These are phyloP conservation scores for Oscheius sp. DNA, from an alignment of 2,888 invertebrate species.

Conservation along the genomic window DNA sequence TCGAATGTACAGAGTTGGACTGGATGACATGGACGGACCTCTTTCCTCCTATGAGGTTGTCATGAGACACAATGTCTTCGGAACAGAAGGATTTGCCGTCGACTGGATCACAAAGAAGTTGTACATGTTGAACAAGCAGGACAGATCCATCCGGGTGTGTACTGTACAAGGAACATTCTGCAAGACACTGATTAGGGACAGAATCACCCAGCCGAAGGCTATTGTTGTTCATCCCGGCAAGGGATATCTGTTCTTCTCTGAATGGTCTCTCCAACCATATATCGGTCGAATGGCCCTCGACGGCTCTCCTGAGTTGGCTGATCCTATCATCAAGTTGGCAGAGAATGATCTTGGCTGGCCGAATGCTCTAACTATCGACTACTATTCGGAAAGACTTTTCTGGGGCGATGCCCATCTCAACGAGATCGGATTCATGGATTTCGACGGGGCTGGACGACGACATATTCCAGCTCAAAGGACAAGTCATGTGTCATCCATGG, in stretches of 20 bases:
- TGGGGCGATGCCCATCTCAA: constrained; percentile 98
- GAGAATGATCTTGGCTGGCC: constrained; percentile 97
- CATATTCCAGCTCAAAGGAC: constrained; percentile 63
- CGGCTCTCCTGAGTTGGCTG: constrained; percentile 76
- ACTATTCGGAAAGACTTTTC: constrained; percentile 89
- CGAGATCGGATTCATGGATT: constrained; percentile 81
- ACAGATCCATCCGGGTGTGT: constrained; percentile 92
- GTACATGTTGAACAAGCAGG: constrained; percentile 95
- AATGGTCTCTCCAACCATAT: constrained; percentile 88
- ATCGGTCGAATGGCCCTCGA: constrained; percentile 97
- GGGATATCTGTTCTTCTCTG: constrained; percentile 84
- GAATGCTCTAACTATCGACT: constrained; percentile 94
- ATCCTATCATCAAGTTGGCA: constrained; percentile 76
- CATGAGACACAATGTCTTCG: constrained; percentile 90
- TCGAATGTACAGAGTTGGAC: constrained; percentile 62
- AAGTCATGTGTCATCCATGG: constrained; percentile 88
- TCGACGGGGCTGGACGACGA: constrained; percentile 51
- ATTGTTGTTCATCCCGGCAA: constrained; percentile 89
- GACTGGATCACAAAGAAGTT: constrained; percentile 95
- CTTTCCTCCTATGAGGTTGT: constrained; percentile 79
- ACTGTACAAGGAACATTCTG: constrained; percentile 90
- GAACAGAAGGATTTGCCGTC: constrained; percentile 93
- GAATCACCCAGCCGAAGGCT: constrained; percentile 91
- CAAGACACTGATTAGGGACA: constrained; percentile 80
- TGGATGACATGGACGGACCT: constrained; percentile 62